phyloP scores from a whole-genome alignment of 2,797 vertebrate species.

The Gymnothorax javanicus region DNA sequence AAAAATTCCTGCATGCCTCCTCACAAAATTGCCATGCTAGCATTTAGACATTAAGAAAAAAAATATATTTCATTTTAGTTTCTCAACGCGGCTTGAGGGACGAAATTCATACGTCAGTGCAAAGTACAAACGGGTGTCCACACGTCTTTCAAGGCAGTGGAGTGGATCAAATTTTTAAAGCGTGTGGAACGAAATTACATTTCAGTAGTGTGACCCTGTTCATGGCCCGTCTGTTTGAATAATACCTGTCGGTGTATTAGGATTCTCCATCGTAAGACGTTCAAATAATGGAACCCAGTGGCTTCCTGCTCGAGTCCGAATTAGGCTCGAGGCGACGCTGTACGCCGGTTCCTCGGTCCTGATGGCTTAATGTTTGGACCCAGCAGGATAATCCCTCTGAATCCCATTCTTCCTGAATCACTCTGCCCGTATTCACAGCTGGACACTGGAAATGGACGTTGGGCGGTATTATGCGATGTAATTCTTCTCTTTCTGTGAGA shows the following conservation, averaged over 20 bases:
- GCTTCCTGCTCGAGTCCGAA: not conserved
- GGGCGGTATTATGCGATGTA: not conserved
- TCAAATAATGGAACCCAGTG: not conserved
- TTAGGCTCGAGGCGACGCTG: not conserved
- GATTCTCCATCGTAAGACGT: not conserved
- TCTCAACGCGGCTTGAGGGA: no score
- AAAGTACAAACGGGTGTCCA: not conserved
- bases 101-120: not conserved
- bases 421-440: slow-evolving; percentile 1
- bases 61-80: no score
- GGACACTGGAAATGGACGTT: not conserved
- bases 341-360: not conserved
- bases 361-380: not conserved
- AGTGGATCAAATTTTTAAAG: not conserved
- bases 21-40: not conserved
- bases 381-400: not conserved
- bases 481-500: not conserved
- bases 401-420: not conserved
- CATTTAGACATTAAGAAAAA: no score
- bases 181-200: not conserved
- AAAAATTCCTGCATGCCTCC: not conserved
- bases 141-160: not conserved
- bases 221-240: not conserved
- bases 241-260: not conserved
- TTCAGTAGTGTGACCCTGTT: not conserved